Evolutionary conservation across 2,888 invertebrate species (phyloP), one percentile per base, ranked within the genome.

Genomic region (Lypha dubia): DNA sequence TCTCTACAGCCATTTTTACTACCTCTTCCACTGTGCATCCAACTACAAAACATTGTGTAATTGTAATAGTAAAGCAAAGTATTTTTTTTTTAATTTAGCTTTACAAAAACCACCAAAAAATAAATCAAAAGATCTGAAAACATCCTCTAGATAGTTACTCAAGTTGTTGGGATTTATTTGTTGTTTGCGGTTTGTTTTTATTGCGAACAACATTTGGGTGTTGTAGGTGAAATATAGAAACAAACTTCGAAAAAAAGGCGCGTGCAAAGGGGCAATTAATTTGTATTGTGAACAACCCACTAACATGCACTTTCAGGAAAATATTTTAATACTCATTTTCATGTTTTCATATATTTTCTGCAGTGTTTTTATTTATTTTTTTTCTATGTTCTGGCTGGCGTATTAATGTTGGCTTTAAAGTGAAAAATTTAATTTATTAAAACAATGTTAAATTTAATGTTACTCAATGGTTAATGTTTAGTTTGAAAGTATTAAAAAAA

Each of bases 241-340:
- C 24, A 62, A 67, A 41, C 60, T 60, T 49, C 5, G n/a, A n/a
- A 77, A 65, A 70, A 74, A 83, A 82, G 87, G 87, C 91, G 91
- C 91, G 91, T 91, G 91, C 91, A 91, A 90, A 89, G 89, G 88
- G 87, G 91, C 91, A 91, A 91, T 91, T 91, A 91, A 91, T 91
- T 91, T 91, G 89, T 90, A 88, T 88, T 87, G 88, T 88, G 86
- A 85, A 88, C 87, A 86, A 85, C 86, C 86, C 83, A 83, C 84
- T 86, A 87, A 86, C 88, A 87, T 87, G 89, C 88, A 86, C 86
- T 41, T 81, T 84, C 70, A 62, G n/a, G 15, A 62, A 65, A 58
- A 76, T 65, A 41, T 17, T 46, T 76, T 56, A 13, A 58, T 56
- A 49, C 49, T 76, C 70, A 35, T 62, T 53, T 38, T 38, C 24